These are phyloP conservation scores for Balanococcus diminutus DNA, from an alignment of 2,888 invertebrate genomes.

Conservation along the genomic window DNA sequence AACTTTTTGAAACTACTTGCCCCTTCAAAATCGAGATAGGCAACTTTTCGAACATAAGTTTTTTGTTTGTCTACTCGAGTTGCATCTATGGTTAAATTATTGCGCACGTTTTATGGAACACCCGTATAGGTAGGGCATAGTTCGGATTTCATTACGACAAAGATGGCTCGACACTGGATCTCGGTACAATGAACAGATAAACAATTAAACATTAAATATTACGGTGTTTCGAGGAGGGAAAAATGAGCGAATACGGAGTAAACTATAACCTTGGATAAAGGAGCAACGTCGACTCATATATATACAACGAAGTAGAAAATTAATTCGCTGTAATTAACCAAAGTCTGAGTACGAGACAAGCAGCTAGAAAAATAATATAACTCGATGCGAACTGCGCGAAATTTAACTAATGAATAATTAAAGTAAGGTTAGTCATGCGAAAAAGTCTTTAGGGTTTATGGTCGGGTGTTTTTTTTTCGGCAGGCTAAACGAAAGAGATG, in stretches of 20 bases:
- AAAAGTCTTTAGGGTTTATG: constrained; percentile 10
- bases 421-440: constrained; percentile 13
- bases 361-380: neutral
- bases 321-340: neutral
- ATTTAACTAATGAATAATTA: constrained; percentile 22
- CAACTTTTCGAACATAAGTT: too few relatives aligned
- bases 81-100: too few relatives aligned
- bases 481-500: neutral
- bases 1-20: too few relatives aligned
- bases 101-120: too few relatives aligned
- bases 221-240: neutral
- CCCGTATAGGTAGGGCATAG: neutral
- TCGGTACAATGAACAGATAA: neutral
- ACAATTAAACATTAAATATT: neutral
- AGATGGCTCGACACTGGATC: neutral
- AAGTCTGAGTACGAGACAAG: neutral
- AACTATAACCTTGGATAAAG: neutral
- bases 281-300: too few relatives aligned
- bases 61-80: too few relatives aligned
- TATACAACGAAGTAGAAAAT: neutral
- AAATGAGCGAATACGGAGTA: too few relatives aligned
- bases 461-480: neutral
- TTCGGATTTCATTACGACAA: neutral
- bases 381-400: neutral
- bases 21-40: too few relatives aligned